Base-by-base conservation (phyloP, 2,888 invertebrate genomes). In the Saturnia pavonia region DNA sequence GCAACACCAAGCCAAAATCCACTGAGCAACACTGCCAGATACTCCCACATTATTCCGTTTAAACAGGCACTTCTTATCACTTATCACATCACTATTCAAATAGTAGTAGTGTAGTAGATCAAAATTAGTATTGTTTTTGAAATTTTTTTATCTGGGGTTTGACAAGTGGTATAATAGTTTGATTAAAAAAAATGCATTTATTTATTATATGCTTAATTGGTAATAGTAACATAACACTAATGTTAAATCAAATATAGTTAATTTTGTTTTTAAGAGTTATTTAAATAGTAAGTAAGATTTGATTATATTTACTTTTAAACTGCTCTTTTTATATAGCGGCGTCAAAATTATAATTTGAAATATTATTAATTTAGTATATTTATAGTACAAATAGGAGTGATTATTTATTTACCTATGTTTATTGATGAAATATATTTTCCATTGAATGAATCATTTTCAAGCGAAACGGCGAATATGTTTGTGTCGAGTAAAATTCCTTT, bases 1-100 rank as follows among this genome's bases (percentile, higher is more conserved):
- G 94, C 94, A 69, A 94, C 89, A 67, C 94, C 94, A 25, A 94
- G 88, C 94, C 94, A 94, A 74, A 94, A 94, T 60, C 94, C 94
- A 72, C 91, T 83, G 67, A 94, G 85, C 74, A 94, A 82, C 43
- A 92, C 89, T 34, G 89, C 88, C 16, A 94, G 80, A 76, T 94
- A 94, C 74, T 88, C 92, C 91, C 89, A 91, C 94, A 94, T 94
- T 80, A 40, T 51, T 65, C 3, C 57, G 57, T 60, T 60, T 27
- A 60, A 27, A 6, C 57, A 27, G 57, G 16, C 27, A 60, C 25
- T 27, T 60, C 9, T 27, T 27, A 4, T 43, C 48, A 66, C 70
- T 70, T 65, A 7, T 85, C 70, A 70, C 80, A 80, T 83, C 80
- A 84, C 84, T 79, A 76, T 76, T 70, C n/a, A n/a, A n/a, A n/a